A percentile compares a stretch with the other conserved stretches of the same genome.
phyloP scores from a whole-genome alignment of 2,888 invertebrate genomes.

The Calliopum simillimum region DNA sequence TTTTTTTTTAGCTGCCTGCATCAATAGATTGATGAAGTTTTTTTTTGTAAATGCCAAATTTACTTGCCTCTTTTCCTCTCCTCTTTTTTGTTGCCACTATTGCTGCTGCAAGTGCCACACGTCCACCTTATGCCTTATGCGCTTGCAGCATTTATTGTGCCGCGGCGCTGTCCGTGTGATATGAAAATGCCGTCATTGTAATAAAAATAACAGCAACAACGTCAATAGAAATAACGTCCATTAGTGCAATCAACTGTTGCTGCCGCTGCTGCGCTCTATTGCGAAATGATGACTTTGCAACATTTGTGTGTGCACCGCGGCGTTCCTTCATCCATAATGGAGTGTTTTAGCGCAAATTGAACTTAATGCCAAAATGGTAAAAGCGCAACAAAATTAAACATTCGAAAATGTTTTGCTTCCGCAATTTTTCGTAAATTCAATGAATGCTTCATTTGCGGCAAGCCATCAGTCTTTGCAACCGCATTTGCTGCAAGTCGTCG shows the following conservation, averaged over 20 bases:
- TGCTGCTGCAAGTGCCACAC: constrained; percentile 7
- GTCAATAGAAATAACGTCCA: background rate
- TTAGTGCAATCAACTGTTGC: constrained; percentile 5
- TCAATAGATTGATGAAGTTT: background rate
- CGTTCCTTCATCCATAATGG: background rate
- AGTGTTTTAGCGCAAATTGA: background rate
- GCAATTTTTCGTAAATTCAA: constrained; percentile 7
- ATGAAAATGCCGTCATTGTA: background rate
- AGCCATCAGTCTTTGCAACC: background rate
- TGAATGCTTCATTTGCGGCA: background rate
- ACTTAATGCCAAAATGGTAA: background rate
- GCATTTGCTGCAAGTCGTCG: too few species aligned
- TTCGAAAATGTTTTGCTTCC: background rate
- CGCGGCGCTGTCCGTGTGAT: background rate
- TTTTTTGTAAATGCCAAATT: constrained; percentile 13
- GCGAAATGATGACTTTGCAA: constrained; percentile 8
- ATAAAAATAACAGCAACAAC: background rate
- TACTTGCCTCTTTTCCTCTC: background rate
- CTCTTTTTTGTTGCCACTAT: background rate
- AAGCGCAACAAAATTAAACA: background rate
- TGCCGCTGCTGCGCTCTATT: background rate
- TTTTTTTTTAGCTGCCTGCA: background rate
- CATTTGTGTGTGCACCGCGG: background rate
- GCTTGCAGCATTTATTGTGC: background rate
- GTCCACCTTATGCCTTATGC: background rate